Evolutionary conservation across 2,113 vertebrate species (phyloP).

Genomic region (Odocoileus virginianus): DNA sequence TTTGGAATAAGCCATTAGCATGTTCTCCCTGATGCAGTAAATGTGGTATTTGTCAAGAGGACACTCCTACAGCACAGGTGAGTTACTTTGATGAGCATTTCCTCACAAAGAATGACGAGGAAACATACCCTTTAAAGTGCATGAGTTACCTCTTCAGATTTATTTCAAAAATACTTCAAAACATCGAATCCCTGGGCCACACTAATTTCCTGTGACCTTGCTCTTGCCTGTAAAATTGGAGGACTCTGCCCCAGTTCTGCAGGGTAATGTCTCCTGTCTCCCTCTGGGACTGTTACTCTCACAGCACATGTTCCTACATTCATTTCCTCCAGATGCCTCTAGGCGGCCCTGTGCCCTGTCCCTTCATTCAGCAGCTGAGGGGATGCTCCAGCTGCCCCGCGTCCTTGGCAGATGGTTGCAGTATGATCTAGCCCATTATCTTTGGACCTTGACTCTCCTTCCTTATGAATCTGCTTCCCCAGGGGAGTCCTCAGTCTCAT

Average conservation of each 20-base stretch:
- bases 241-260: not conserved
- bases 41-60: not conserved
- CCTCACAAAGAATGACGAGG: not conserved
- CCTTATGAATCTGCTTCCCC: not conserved
- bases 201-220: not conserved
- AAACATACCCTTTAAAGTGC: not conserved
- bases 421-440: not conserved
- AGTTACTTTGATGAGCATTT: not conserved
- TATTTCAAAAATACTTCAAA: not conserved
- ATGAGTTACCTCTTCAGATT: not conserved
- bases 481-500: not conserved
- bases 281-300: not conserved
- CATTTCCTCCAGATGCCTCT: constrained; percentile 19
- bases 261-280: not conserved
- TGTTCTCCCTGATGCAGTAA: not conserved
- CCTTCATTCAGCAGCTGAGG: not conserved
- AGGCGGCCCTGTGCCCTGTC: not conserved
- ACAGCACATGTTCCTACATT: not conserved
- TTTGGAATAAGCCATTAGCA: not conserved
- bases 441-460: constrained; percentile 4
- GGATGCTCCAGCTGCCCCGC: not conserved
- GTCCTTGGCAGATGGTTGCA: not conserved
- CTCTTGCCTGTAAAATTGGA: not conserved
- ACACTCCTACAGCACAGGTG: not conserved
- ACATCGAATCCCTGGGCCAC: not conserved